Evolutionary conservation across 2,888 invertebrate species (phyloP), one percentile per base, ranked within the genome.

Genomic region (Papilio elwesi): DNA sequence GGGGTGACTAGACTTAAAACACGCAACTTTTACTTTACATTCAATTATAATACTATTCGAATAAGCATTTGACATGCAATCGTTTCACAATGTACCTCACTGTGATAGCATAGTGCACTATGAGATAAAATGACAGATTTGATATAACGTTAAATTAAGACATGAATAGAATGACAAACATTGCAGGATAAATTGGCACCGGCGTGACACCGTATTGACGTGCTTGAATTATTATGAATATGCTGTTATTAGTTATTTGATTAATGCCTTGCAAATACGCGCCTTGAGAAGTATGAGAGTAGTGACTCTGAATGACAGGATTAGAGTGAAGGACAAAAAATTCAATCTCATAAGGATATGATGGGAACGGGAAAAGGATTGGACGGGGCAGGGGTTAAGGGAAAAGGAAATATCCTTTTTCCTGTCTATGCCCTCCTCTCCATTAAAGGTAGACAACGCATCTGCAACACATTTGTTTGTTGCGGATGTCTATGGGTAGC

Each of bases 121-220:
- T 59, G 38, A 12, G 11, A 63, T 26, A 64, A 26, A 64, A 64
- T 48, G 48, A 48, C 47, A 26, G 48, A 64, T 64, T 0, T 48
- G 51, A 36, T 26, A 47, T 64, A 26, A 26, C 16, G 2, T 11
- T 49, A 26, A 48, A 49, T 64, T 64, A 48, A 11, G 16, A 64
- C 15, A 48, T 49, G 64, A 64, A 64, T 64, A 13, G 49, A 64
- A 64, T 48, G 15, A 26, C 8, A 0, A 16, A 7, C 11, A 43
- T 62, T n/a, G 11, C 62, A 9, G 11, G 38, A 5, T 62, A 43
- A n/a, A 15, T 38, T 13, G 8, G 15, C 6, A n/a, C 16, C 43
- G 63, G 26, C 26, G 2, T 2, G 26, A 26, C 26, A 26, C 26
- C 26, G 4, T 26, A 26, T 26, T 26, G 26, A 26, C 26, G 26